Base-by-base conservation (phyloP, 1,140 invertebrate species). In the Zaprionus kolodkinae region DNA sequence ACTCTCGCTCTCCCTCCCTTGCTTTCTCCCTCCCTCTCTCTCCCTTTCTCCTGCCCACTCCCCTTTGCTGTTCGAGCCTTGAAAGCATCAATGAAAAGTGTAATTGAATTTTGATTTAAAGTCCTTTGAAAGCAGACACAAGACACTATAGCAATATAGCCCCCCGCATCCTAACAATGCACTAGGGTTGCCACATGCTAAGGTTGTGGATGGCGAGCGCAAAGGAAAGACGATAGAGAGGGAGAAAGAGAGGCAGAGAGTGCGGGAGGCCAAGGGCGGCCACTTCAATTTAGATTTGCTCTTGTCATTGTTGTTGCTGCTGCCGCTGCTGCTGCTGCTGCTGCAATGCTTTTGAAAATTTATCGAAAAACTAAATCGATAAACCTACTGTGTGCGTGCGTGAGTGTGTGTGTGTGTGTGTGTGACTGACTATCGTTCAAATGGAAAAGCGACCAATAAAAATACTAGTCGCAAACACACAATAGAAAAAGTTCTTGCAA, bases 91-190 rank as follows among this genome's bases (percentile, higher is more conserved):
- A 67, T 71, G 72, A 55, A 62, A 78, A 85, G 76, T 73, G 82
- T 86, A 86, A 86, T 86, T 86, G 82, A 86, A 86, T 86, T 86
- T 81, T 86, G 79, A 86, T 81, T 86, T 86, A 86, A 86, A 87
- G 79, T 86, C 82, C 82, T 86, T 86, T 86, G 82, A 86, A 86
- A 86, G 81, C 80, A 72, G 65, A 78, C 76, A 81, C 74, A 74
- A 69, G 61, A 69, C 55, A 68, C 57, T 48, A 25, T 68, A 68
- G 45, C 17, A 9, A 45, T n/a, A 33, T 33, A 35, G 0, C 27
- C 27, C 6, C 27, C 27, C 27, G 0, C 15, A 48, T 48, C 63
- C 45, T n/a, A n/a, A 68, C 50, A 38, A 25, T 68, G 62, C 57
- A 69, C 62, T 62, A 57, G 54, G 69, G 38, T 50, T 25, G 69